Base-by-base conservation (phyloP, 2,113 vertebrate genomes). In the Vireo altiloquus region DNA sequence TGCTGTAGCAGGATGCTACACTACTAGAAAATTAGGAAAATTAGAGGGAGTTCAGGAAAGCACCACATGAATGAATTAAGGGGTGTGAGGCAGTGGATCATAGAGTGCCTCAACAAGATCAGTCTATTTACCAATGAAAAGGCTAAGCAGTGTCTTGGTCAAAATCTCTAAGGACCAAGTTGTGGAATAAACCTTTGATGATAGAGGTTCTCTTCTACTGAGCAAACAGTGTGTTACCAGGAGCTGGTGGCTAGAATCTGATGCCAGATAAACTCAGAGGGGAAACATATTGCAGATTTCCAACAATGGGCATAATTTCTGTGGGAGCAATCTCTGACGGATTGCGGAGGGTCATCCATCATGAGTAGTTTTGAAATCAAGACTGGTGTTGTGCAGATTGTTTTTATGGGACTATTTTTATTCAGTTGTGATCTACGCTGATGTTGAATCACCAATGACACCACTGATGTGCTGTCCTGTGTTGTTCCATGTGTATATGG, bases 141-240 rank as follows among this genome's bases (percentile, higher is more conserved):
- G 21, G 7, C 20, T 80, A 35, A 92, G 21, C 5, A 21, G 9
- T 79, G 27, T 47, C 5, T 42, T 6, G 2, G 23, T 47, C 63
- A 64, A 63, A 86, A 88, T 68, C 30, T 25, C 27, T 11, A 85
- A 53, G 31, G 24, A 68, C 11, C 11, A 27, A 82, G 8, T 17
- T 53, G 47, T 52, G 40, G n/a, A 89, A 76, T 37, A 76, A 89
- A 35, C 19, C 33, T 87, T 68, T 69, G 25, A 44, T 70, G 52
- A 31, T 0, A 28, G 57, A 76, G 11, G 22, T 49, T 15, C 24
- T 92, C 21, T 71, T 71, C 54, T 69, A 49, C 2, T 12, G 7
- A 72, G 18, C 17, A 76, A 71, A 56, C 25, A 39, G 2, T 1
- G 1, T 1, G 0, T 64, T 56, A 39, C 10, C 6, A 25, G 69